phyloP scores from a whole-genome alignment of 2,888 invertebrate species.

The Xestia sexstrigata region DNA sequence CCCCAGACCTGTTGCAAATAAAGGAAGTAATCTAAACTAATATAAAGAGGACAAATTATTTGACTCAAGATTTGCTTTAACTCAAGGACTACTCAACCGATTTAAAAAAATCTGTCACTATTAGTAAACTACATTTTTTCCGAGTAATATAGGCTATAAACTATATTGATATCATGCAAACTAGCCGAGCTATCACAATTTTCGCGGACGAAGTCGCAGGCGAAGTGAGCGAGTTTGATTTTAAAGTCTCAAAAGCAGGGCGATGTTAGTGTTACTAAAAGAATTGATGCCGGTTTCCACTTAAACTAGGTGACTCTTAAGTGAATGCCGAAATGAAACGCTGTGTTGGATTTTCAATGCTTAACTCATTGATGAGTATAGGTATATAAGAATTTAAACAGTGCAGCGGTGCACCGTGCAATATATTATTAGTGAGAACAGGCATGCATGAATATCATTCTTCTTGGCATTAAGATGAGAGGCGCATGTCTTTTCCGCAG shows the following conservation, averaged over 20 bases:
- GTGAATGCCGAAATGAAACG: neutral
- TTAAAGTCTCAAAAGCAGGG: neutral
- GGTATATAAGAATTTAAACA: neutral
- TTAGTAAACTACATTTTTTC: no score
- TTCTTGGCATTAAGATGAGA: neutral
- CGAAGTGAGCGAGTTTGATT: no score
- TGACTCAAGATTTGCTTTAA: no score
- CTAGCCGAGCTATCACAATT: no score
- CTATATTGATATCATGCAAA: no score
- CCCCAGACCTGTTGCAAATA: conserved; percentile 53
- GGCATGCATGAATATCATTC: neutral
- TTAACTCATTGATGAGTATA: neutral
- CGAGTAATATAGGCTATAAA: no score
- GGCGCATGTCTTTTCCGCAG: neutral
- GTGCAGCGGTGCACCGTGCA: neutral
- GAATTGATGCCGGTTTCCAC: neutral
- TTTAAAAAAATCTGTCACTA: no score
- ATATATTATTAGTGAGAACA: neutral
- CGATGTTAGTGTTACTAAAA: neutral
- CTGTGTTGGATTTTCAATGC: neutral
- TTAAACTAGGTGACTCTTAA: neutral
- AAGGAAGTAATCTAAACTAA: neutral
- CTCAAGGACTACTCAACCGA: no score
- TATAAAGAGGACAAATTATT: no score
- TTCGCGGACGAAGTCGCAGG: no score